Evolutionary conservation across 2,797 vertebrate species (phyloP).

Genomic region (Telmatherina bonti): DNA sequence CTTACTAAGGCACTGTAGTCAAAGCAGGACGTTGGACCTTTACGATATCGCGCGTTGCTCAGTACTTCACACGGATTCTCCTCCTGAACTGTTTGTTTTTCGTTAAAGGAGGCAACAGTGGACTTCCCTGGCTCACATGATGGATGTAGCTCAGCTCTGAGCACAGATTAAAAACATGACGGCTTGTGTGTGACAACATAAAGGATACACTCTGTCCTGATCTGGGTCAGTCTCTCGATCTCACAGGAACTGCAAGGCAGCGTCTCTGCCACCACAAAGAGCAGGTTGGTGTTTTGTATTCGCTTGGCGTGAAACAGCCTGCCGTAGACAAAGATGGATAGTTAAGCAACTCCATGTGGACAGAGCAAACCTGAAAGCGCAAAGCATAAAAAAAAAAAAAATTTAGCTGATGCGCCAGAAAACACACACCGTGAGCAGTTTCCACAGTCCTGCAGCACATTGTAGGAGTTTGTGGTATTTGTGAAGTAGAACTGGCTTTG

Average conservation of each 20-base stretch:
- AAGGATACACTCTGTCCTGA: conserved; percentile 97
- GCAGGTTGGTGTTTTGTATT: conserved; percentile 94
- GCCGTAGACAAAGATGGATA: conserved; percentile 37
- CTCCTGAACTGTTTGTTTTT: conserved; percentile 84
- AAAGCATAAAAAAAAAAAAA: neutral
- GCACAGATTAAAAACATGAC: conserved; percentile 8
- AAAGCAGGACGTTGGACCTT: conserved; percentile 96
- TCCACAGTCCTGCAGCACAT: conserved; percentile 95
- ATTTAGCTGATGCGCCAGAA: conserved; percentile 40
- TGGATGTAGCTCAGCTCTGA: conserved; percentile 4
- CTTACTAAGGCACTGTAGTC: conserved; percentile 95
- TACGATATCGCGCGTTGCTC: conserved; percentile 92
- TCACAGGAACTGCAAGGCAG: conserved; percentile 97
- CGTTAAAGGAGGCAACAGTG: conserved; percentile 47
- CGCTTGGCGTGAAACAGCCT: conserved; percentile 95
- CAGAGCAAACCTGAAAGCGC: neutral
- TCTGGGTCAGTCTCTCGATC: conserved; percentile 91
- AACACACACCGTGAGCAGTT: conserved; percentile 94
- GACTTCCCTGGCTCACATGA: conserved; percentile 7
- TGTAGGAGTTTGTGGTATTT: conserved; percentile 93
- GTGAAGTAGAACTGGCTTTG: conserved; percentile 98
- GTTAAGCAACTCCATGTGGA: conserved; percentile 3
- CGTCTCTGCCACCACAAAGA: conserved; percentile 97
- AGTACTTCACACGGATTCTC: conserved; percentile 91
- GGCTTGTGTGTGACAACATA: neutral